Percentiles rank a stretch among this genome's conserved stretches.
Evolutionary conservation across 2,888 invertebrate species (phyloP).

Genomic region (Philonicus albiceps): DNA sequence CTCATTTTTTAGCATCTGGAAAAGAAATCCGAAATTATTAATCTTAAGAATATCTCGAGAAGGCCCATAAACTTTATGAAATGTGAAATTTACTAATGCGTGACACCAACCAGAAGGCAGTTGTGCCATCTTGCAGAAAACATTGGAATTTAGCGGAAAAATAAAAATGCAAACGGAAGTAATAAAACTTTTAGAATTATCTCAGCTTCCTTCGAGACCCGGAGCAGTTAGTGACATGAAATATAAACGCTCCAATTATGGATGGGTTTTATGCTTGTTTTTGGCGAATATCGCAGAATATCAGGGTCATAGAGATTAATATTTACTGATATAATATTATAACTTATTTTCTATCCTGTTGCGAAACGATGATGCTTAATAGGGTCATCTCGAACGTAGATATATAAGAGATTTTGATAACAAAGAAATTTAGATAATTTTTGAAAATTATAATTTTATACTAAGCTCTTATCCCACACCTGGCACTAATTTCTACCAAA

Average conservation of each 20-base stretch:
- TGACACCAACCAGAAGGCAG: conserved; percentile 1
- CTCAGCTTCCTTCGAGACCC: neutral
- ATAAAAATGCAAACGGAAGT: neutral
- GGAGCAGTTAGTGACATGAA: neutral
- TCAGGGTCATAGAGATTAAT: neutral
- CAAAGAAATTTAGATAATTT: neutral
- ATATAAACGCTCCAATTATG: neutral
- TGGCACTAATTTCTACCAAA: too few relatives aligned
- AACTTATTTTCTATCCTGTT: neutral
- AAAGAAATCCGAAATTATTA: neutral
- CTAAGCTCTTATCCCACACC: too few relatives aligned
- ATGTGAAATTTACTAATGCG: conserved; percentile 22
- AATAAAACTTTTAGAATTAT: neutral
- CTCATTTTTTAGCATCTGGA: neutral
- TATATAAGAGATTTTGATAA: neutral
- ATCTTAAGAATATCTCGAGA: neutral
- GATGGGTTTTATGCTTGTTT: neutral
- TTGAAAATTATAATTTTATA: too few relatives aligned
- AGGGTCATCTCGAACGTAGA: neutral
- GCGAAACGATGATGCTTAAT: neutral
- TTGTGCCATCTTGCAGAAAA: neutral
- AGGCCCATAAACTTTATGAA: neutral
- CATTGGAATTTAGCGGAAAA: neutral
- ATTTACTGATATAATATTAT: neutral
- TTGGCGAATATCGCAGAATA: neutral